Evolutionary conservation across 2,113 vertebrate species (phyloP).

Genomic region (Python bivittatus): DNA sequence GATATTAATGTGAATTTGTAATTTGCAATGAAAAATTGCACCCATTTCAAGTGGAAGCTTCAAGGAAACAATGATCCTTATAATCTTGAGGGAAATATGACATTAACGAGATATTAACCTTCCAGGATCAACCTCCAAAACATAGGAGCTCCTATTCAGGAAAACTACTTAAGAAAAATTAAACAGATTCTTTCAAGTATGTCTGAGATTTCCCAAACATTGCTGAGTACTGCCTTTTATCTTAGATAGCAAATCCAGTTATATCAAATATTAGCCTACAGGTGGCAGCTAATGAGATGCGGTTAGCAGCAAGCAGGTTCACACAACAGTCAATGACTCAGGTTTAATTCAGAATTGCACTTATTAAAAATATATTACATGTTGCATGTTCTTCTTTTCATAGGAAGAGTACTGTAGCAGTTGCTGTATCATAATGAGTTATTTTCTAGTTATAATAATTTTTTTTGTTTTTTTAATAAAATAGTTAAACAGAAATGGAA

Average conservation of each 20-base stretch:
- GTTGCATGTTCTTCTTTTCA: not conserved
- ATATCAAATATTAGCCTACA: not conserved
- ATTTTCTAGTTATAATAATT: not conserved
- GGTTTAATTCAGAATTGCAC: not conserved
- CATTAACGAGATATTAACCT: not conserved
- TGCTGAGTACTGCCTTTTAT: not conserved
- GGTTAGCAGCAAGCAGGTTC: not conserved
- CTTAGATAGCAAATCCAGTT: not conserved
- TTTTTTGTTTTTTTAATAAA: slow-evolving; percentile 14
- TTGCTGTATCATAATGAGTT: not conserved
- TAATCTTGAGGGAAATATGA: not conserved
- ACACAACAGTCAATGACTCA: not conserved
- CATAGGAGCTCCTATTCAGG: not conserved
- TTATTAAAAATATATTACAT: not conserved
- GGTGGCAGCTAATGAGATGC: not conserved
- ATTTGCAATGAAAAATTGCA: not conserved
- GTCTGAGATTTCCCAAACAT: not conserved
- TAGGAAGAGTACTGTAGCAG: not conserved
- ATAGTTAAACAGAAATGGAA: not conserved
- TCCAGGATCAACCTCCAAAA: not conserved
- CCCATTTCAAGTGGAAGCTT: not conserved
- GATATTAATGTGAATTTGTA: not conserved
- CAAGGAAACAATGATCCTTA: not conserved
- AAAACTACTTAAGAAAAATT: not conserved
- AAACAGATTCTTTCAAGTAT: not conserved